A percentile compares a stretch with the other conserved stretches of the same genome.
Evolutionary conservation across 1,140 invertebrate species (phyloP).

Genomic region (Eupeodes corollae): DNA sequence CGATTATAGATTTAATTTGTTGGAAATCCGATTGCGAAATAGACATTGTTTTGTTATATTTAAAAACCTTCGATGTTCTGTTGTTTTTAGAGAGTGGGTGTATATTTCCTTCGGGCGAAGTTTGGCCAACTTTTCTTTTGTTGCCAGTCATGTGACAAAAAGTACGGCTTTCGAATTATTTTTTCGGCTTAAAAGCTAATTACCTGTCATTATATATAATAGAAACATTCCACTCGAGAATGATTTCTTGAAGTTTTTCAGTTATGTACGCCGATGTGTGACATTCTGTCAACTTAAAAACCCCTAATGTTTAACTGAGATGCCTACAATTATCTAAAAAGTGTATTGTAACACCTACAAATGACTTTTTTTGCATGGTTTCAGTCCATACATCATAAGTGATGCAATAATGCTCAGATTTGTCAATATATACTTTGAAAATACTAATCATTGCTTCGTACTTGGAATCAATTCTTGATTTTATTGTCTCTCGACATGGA

Average conservation of each 20-base stretch:
- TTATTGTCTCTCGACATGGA: slow-evolving; percentile 11
- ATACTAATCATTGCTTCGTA: slow-evolving; percentile 2
- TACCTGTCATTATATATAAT: too few species aligned
- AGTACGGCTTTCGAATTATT: too few species aligned
- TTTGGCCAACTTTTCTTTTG: too few species aligned
- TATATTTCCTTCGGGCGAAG: too few species aligned
- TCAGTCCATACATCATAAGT: slow-evolving; percentile 12
- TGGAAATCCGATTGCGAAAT: too few species aligned
- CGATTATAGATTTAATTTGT: too few species aligned
- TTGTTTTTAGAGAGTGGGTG: too few species aligned
- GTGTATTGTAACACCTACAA: slow-evolving; percentile 10
- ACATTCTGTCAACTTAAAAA: slow-evolving; percentile 5
- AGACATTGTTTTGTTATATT: too few species aligned
- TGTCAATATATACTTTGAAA: slow-evolving; percentile 4
- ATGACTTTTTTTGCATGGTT: slow-evolving; percentile 2
- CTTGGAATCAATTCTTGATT: slow-evolving; percentile 8
- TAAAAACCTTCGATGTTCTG: too few species aligned
- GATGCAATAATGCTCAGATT: slow-evolving; percentile 2
- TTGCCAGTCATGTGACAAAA: too few species aligned
- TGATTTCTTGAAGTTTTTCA: not conserved
- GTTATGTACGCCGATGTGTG: slow-evolving; percentile 7
- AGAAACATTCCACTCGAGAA: not conserved
- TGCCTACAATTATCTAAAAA: slow-evolving; percentile 6
- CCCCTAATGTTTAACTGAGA: slow-evolving; percentile 3
- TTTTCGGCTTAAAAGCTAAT: too few species aligned